A percentile compares a stretch with the other conserved stretches of the same genome.
Conservation (phyloP, 2,113 vertebrate genomes). For the Scortum barcoo region DNA sequence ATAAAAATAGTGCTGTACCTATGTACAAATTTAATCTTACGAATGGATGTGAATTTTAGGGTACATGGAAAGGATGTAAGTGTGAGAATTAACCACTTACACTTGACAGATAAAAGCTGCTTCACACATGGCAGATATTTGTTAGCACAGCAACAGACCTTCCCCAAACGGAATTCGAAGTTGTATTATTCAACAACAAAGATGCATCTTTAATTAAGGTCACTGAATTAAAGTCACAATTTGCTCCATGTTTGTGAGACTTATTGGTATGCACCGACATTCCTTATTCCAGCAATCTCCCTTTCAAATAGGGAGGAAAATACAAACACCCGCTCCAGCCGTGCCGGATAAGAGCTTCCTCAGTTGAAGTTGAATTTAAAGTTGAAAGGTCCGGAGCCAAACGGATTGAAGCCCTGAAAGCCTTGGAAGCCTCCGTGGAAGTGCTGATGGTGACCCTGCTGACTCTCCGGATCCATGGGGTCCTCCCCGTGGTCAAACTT, state of each 20-base stretch:
- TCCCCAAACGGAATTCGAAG: slow-evolving; percentile 37
- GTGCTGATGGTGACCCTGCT: slow-evolving; percentile 89
- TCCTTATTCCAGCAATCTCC: slow-evolving; percentile 22
- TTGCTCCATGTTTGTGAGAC: slow-evolving; percentile 26
- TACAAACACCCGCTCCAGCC: slow-evolving; percentile 15
- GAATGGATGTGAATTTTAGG: slow-evolving; percentile 65
- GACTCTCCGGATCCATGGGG: slow-evolving; percentile 95
- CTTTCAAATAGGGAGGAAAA: slow-evolving; percentile 54
- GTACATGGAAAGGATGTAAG: slow-evolving; percentile 26
- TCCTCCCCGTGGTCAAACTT: slow-evolving; percentile 97
- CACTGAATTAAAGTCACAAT: slow-evolving; percentile 53
- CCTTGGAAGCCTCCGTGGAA: slow-evolving; percentile 92
- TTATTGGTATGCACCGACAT: neutral
- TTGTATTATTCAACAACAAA: slow-evolving; percentile 42
- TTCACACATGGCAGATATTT: slow-evolving; percentile 50
- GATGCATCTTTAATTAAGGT: slow-evolving; percentile 51
- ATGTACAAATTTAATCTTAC: slow-evolving; percentile 73
- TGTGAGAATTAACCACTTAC: slow-evolving; percentile 26
- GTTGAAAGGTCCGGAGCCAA: slow-evolving; percentile 95
- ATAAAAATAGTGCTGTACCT: slow-evolving; percentile 83
- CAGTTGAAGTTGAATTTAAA: slow-evolving; percentile 98
- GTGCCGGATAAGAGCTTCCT: slow-evolving; percentile 50
- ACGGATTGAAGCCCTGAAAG: slow-evolving; percentile 97
- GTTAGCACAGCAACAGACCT: slow-evolving; percentile 63
- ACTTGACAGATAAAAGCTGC: slow-evolving; percentile 43